Base-by-base conservation (phyloP, 2,888 invertebrate genomes). In the Venusia cambrica region DNA sequence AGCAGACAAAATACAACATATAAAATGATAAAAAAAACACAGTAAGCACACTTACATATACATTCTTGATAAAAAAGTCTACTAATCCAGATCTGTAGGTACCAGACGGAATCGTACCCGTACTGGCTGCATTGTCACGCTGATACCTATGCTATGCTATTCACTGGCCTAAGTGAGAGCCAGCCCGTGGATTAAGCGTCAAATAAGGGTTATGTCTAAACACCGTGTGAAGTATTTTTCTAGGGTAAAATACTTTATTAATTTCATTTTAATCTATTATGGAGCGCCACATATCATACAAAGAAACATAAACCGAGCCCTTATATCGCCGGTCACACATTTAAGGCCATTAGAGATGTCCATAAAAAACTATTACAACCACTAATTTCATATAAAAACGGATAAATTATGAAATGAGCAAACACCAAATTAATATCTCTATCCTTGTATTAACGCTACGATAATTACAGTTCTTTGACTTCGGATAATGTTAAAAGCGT, bases 351-450 rank as follows among this genome's bases (percentile, higher is more conserved):
- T 80, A 83, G 69, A 63, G 68, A 59, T 57, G 45, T 45, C 48
- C 56, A 73, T 67, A 72, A 75, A n/a, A 80, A 79, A 77, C 69
- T 50, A 62, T 64, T 64, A 71, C 60, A 79, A 77, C 79, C 80
- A 53, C 68, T 74, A 76, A 84, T 81, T 78, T 76, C 61, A 70
- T 69, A 61, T 38, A 75, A 73, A 78, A 80, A 76, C 71, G 62
- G 73, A 80, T 78, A 85, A 81, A 84, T 80, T 73, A 80, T 71
- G 66, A 83, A 83, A 62, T 80, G 79, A 76, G 68, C 72, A 80
- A 81, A 84, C 73, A 80, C 64, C n/a, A 65, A 45, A 84, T 84
- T 84, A 84, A 84, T 84, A 84, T 83, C 81, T 85, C 77, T 81
- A 85, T 85, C 81, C 81, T 70, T 83, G 80, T 85, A 81, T 77